These are phyloP conservation scores for Peromyscus nudipes DNA, from an alignment of 2,797 vertebrate genomes.

Conservation along the genomic window DNA sequence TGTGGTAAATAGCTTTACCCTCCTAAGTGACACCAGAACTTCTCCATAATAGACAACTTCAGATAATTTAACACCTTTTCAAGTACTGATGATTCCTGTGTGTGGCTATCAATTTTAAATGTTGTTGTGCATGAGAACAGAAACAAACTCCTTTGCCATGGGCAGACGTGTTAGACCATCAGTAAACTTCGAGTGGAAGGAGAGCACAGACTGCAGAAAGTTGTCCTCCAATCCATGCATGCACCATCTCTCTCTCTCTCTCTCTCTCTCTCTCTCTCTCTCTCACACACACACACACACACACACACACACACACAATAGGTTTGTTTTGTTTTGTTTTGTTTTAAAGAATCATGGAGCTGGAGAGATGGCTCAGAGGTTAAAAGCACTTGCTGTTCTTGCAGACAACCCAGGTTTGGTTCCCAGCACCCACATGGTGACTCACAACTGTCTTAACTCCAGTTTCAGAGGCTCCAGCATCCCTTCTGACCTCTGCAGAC, in stretches of 20 bases:
- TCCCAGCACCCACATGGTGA: background rate
- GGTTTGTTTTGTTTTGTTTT: too few species aligned
- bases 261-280: too few species aligned
- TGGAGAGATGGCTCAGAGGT: too few species aligned
- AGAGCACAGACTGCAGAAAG: background rate
- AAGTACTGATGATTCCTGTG: background rate
- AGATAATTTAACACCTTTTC: background rate
- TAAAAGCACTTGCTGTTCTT: background rate
- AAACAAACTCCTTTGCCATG: background rate
- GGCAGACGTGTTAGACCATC: background rate
- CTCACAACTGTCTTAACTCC: background rate
- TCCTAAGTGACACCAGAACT: slow-evolving; percentile 29
- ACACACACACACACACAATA: background rate
- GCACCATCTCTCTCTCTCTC: too few species aligned
- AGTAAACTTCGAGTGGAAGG: slow-evolving; percentile 15
- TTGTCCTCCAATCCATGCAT: background rate
- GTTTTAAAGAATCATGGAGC: background rate
- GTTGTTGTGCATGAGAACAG: slow-evolving; percentile 43
- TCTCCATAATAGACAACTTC: background rate
- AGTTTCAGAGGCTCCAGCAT: background rate
- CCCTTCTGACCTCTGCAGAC: background rate
- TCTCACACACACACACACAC: background rate
- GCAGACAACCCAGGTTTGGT: background rate
- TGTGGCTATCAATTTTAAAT: slow-evolving; percentile 32
- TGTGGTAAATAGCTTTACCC: slow-evolving; percentile 13